Conservation (phyloP, 37 sponge, comb jelly and placozoan genomes). For the Corticium candelabrum region DNA sequence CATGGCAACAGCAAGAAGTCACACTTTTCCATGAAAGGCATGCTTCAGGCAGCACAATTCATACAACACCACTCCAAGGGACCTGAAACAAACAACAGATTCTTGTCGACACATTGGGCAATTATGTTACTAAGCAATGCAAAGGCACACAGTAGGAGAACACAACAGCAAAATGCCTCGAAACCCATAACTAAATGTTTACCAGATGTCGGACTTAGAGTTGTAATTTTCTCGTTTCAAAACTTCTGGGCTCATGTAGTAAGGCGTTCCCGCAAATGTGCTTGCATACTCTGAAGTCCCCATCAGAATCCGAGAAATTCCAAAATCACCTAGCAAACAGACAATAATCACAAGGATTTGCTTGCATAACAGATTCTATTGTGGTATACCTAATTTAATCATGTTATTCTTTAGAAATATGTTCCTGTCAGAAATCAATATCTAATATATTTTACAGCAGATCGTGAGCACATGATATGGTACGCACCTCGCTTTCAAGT, state of each 20-base stretch:
- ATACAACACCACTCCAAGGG: slow-evolving; percentile 83
- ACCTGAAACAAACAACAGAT: slow-evolving; percentile 35
- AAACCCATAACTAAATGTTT: background rate
- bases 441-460: background rate
- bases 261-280: slow-evolving; percentile 96
- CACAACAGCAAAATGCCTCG: background rate
- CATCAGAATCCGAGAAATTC: slow-evolving; percentile 85
- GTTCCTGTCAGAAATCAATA: slow-evolving; percentile 41
- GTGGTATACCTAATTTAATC: slow-evolving; percentile 63
- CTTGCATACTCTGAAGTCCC: slow-evolving; percentile 85
- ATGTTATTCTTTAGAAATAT: slow-evolving; percentile 80
- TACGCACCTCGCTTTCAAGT: slow-evolving; percentile 80
- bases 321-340: slow-evolving; percentile 84
- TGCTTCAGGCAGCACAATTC: slow-evolving; percentile 80
- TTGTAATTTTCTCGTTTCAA: slow-evolving; percentile 92
- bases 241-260: slow-evolving; percentile 99
- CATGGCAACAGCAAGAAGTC: slow-evolving; percentile 2
- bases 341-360: background rate
- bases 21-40: slow-evolving; percentile 76
- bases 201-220: slow-evolving; percentile 95
- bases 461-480: background rate
- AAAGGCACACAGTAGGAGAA: background rate
- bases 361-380: background rate
- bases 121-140: background rate
- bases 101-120: background rate